Conservation (phyloP, 2,113 vertebrate genomes). For the Dicerorhinus sumatrensis region DNA sequence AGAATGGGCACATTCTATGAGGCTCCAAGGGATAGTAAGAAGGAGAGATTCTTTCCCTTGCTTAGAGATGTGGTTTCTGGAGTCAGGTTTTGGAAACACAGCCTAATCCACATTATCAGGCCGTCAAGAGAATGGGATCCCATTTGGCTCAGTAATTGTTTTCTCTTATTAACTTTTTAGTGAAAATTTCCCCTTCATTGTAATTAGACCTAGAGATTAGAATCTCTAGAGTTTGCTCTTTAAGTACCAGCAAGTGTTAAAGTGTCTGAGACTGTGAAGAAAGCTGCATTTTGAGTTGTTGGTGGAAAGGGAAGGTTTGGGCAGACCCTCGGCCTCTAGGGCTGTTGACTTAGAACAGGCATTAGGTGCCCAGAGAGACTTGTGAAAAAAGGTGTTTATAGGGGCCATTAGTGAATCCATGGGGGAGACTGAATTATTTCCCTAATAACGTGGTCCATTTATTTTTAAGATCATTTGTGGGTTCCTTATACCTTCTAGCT, state of each 20-base stretch:
- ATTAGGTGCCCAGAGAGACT: constrained; percentile 60
- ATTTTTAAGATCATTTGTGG: constrained; percentile 72
- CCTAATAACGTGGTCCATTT: constrained; percentile 56
- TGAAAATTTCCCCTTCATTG: constrained; percentile 28
- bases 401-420: constrained; percentile 45
- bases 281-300: constrained; percentile 38
- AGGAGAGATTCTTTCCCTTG: neutral
- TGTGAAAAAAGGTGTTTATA: constrained; percentile 65
- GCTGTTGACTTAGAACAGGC: constrained; percentile 68
- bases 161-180: constrained; percentile 67
- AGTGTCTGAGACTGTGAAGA: neutral
- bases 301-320: neutral
- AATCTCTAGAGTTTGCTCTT: constrained; percentile 47
- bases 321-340: neutral
- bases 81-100: constrained; percentile 38
- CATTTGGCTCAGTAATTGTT: constrained; percentile 51
- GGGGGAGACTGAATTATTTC: constrained; percentile 70
- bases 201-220: constrained; percentile 60
- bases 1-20: neutral
- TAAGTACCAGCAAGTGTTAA: constrained; percentile 59
- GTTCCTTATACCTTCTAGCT: constrained; percentile 67
- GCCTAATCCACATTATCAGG: neutral
- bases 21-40: neutral
- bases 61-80: neutral
- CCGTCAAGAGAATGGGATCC: constrained; percentile 11